Conservation (phyloP, 1,140 invertebrate genomes). For the Papilio polyxenes region DNA sequence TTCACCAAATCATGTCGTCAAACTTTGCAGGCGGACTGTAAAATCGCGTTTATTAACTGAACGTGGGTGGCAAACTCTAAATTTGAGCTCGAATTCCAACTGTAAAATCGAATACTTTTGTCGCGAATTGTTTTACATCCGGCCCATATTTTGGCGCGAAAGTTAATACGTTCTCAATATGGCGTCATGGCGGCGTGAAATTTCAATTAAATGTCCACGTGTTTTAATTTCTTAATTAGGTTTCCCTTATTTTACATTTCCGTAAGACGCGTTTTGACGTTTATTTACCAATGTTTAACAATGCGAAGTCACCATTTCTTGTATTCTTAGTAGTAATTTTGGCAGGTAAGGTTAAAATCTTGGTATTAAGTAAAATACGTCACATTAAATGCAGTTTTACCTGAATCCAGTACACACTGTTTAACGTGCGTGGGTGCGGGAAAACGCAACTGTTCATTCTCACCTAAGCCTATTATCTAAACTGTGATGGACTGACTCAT, state of each 20-base stretch:
- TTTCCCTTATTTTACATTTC: no score
- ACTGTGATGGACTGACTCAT: slow-evolving; percentile 16
- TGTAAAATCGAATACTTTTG: slow-evolving; percentile 24
- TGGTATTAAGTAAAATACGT: background rate
- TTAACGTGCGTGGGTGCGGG: slow-evolving; percentile 9
- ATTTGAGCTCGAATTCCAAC: slow-evolving; percentile 26
- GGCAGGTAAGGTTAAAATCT: background rate
- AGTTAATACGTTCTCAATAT: background rate
- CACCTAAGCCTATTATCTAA: slow-evolving; percentile 14
- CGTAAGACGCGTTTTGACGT: no score
- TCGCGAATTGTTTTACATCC: slow-evolving; percentile 18
- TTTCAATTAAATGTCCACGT: background rate
- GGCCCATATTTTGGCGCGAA: slow-evolving; percentile 10
- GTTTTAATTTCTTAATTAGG: background rate
- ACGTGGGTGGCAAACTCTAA: slow-evolving; percentile 30
- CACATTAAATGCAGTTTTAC: background rate
- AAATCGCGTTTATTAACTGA: slow-evolving; percentile 19
- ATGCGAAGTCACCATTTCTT: no score
- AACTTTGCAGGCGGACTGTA: slow-evolving; percentile 9
- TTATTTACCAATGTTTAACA: no score
- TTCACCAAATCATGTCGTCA: slow-evolving; percentile 31
- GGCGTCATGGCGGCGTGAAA: background rate
- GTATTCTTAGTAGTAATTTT: background rate
- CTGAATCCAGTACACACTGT: background rate
- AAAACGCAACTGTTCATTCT: slow-evolving; percentile 14